These are phyloP conservation scores for Eptatretus burgeri DNA, from an alignment of 2,113 vertebrate species.

Conservation along the genomic window DNA sequence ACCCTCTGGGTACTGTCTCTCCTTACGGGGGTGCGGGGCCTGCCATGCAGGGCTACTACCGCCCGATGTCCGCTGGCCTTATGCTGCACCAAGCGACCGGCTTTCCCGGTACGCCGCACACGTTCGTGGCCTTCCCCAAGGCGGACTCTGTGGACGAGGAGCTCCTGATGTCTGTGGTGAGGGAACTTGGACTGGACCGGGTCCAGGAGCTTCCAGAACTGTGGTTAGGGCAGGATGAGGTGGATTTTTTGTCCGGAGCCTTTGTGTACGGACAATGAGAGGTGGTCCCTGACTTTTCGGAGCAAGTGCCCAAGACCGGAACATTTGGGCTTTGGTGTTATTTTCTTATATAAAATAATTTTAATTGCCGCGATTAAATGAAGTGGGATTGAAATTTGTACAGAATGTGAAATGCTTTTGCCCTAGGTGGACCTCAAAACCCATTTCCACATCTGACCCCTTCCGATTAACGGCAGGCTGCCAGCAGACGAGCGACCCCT, in stretches of 20 bases:
- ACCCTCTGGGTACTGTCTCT: too few relatives aligned
- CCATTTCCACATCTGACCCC: too few relatives aligned
- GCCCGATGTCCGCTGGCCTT: background rate
- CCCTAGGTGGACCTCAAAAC: too few relatives aligned
- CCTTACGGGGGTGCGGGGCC: background rate
- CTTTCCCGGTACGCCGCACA: background rate
- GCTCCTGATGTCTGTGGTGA: conserved; percentile 58
- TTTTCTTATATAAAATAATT: too few relatives aligned
- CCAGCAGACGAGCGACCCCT: too few relatives aligned
- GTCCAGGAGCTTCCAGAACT: conserved; percentile 87
- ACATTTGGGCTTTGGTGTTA: too few relatives aligned
- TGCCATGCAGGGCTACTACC: background rate
- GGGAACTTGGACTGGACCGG: conserved; percentile 72
- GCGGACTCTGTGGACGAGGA: conserved; percentile 91
- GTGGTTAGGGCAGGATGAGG: conserved; percentile 87
- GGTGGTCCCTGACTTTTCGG: background rate
- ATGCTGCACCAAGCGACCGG: background rate
- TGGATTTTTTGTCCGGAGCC: conserved; percentile 56
- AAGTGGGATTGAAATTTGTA: too few relatives aligned
- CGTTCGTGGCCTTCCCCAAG: conserved; percentile 11
- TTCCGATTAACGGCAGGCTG: too few relatives aligned
- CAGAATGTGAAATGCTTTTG: too few relatives aligned
- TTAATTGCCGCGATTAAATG: too few relatives aligned
- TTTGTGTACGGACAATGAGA: background rate
- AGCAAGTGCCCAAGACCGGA: background rate